Evolutionary conservation across 2,113 vertebrate genomes (phyloP).

Genomic region (Heterotis niloticus): DNA sequence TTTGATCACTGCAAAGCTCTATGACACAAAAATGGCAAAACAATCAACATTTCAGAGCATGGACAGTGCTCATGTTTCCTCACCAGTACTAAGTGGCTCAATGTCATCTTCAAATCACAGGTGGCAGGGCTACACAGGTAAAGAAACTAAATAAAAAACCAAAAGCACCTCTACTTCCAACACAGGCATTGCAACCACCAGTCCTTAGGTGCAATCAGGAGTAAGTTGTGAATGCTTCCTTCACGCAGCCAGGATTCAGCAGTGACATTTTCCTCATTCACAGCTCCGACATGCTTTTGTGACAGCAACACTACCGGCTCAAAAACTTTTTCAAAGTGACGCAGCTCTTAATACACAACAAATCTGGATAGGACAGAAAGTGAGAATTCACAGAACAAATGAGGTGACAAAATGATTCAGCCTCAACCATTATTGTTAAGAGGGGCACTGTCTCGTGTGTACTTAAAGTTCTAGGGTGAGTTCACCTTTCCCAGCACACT

Average conservation of each 20-base stretch:
- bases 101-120: not conserved
- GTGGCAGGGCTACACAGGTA: no score
- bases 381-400: no score
- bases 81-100: not conserved
- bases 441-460: no score
- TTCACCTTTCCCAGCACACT: not conserved
- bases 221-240: slow-evolving; percentile 32
- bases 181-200: not conserved
- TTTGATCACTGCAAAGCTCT: not conserved
- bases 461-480: no score
- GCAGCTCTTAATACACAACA: no score
- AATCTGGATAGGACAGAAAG: no score
- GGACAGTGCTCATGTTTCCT: not conserved
- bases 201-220: not conserved
- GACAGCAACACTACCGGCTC: no score
- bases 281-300: slow-evolving; percentile 28
- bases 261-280: slow-evolving; percentile 36
- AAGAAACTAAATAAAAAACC: not conserved
- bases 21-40: not conserved
- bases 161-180: not conserved
- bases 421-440: no score
- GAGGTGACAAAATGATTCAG: no score
- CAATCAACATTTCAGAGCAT: not conserved
- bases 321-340: no score
- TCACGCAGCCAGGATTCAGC: slow-evolving; percentile 41